Percentiles rank a stretch among this genome's conserved stretches.
These are phyloP conservation scores for Colaptes auratus DNA, from an alignment of 2,113 vertebrate genomes.

Conservation along the genomic window DNA sequence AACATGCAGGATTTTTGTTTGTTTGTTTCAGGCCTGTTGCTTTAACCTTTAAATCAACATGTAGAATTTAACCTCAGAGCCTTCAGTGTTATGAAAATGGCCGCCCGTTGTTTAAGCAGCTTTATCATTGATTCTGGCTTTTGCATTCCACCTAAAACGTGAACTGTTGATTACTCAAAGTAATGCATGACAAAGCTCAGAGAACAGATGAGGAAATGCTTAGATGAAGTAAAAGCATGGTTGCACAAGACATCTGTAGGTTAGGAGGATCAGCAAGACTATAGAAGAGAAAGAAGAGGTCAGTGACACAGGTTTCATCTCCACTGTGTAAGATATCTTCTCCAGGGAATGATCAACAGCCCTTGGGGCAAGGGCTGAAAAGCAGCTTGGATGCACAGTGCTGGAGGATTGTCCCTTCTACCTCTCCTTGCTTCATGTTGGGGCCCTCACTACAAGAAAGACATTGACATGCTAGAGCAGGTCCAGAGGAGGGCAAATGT, in stretches of 20 bases:
- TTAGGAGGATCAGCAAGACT: neutral
- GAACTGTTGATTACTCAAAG: neutral
- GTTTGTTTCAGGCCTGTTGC: neutral
- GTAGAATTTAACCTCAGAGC: neutral
- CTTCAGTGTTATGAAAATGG: neutral
- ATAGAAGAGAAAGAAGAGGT: neutral
- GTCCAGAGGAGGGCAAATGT: too few species aligned
- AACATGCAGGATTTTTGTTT: neutral
- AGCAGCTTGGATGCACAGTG: neutral
- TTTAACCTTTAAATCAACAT: slow-evolving; percentile 21
- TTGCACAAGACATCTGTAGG: neutral
- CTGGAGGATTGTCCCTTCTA: neutral
- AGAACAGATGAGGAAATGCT: neutral
- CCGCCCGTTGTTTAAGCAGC: neutral
- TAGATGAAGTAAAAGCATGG: neutral
- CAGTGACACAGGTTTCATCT: slow-evolving; percentile 8
- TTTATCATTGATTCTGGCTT: neutral
- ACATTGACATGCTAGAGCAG: too few species aligned
- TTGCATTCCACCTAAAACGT: neutral
- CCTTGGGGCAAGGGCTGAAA: neutral
- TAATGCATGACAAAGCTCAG: neutral
- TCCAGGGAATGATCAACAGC: neutral
- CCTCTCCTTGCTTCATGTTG: neutral
- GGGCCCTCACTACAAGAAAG: too few species aligned
- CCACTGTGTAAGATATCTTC: neutral